A percentile compares a stretch with the other conserved stretches of the same genome.
phyloP scores from a whole-genome alignment of 2,888 invertebrate genomes.

The Cephus nigrinus region DNA sequence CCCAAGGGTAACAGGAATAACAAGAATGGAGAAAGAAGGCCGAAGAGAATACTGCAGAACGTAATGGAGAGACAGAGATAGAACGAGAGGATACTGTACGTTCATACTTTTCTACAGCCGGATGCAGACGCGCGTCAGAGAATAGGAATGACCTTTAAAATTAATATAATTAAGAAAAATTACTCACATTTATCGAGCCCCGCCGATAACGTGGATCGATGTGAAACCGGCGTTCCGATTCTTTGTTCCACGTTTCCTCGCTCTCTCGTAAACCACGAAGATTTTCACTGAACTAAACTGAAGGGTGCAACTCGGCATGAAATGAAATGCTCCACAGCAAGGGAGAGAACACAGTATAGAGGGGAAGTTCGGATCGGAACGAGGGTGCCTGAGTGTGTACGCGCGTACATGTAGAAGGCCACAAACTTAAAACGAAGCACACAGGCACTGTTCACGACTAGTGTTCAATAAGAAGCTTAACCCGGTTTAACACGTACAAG shows the following conservation, averaged over 20 bases:
- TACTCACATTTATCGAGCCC: not conserved
- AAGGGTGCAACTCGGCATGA: conserved; percentile 9
- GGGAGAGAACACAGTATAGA: conserved; percentile 22
- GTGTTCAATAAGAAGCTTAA: not conserved
- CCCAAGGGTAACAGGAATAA: not conserved
- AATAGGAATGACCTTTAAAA: not conserved
- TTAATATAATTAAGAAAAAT: not conserved
- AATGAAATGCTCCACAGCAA: conserved; percentile 9
- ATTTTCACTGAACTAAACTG: conserved; percentile 33
- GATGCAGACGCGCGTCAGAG: not conserved
- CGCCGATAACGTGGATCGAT: not conserved
- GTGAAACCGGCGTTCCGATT: not conserved
- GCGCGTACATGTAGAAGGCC: conserved; percentile 16
- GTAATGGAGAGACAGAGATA: conserved; percentile 3
- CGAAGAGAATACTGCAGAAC: not conserved
- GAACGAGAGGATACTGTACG: not conserved
- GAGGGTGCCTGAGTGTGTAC: conserved; percentile 10
- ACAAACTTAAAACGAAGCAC: conserved; percentile 16
- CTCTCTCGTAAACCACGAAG: not conserved
- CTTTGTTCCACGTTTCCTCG: not conserved
- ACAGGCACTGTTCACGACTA: conserved; percentile 6
- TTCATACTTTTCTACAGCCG: not conserved
- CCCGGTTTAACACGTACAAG: not conserved
- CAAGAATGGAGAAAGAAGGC: not conserved
- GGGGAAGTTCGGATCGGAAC: not conserved